Evolutionary conservation across 2,888 invertebrate species (phyloP).

Genomic region (Ophioninae sp.): DNA sequence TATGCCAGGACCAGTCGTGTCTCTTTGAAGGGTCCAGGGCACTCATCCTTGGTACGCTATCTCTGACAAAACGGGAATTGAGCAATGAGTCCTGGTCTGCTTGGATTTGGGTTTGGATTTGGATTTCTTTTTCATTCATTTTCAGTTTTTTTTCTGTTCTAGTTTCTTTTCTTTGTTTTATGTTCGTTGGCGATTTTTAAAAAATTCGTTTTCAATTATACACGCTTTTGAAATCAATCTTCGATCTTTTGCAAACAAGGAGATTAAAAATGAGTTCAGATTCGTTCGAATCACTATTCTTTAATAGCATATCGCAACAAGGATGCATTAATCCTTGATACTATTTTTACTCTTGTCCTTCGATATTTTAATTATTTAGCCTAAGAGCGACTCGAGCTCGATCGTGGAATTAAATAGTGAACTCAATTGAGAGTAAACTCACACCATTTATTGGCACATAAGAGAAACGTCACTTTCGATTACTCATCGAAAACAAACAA

Average conservation of each 20-base stretch:
- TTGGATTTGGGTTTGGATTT: neutral
- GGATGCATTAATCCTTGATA: too few relatives aligned
- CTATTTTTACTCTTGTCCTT: too few relatives aligned
- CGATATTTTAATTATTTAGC: too few relatives aligned
- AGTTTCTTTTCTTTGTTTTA: neutral
- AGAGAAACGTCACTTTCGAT: neutral
- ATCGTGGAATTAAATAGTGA: too few relatives aligned
- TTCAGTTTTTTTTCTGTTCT: neutral
- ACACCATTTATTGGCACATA: constrained; percentile 2
- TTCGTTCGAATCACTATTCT: neutral
- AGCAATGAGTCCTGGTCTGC: neutral
- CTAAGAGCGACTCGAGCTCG: too few relatives aligned
- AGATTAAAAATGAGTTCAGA: neutral
- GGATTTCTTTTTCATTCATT: neutral
- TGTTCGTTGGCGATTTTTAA: neutral
- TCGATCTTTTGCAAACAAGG: neutral
- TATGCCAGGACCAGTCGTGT: constrained; percentile 45
- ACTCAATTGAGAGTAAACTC: neutral
- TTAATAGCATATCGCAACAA: too few relatives aligned
- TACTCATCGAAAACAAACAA: neutral
- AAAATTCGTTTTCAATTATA: neutral
- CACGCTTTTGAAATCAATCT: neutral
- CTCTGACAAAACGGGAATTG: neutral
- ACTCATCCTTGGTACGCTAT: constrained; percentile 51
- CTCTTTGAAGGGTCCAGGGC: constrained; percentile 50